phyloP scores from a whole-genome alignment of 2,113 vertebrate species.

The Cavia aperea region DNA sequence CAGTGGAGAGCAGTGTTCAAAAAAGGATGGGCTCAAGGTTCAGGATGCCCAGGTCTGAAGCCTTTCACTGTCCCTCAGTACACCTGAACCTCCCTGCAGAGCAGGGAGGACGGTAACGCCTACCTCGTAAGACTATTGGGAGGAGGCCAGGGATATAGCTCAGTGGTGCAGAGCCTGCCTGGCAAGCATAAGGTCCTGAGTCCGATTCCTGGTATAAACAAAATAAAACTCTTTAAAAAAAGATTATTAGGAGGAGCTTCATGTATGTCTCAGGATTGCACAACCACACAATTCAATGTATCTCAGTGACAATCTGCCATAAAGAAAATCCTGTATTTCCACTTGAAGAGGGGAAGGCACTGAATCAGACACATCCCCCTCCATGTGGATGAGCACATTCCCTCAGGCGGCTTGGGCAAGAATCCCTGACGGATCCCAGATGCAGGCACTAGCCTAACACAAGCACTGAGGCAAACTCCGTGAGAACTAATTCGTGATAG shows the following conservation, averaged over 20 bases:
- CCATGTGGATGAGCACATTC: not conserved
- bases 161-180: not conserved
- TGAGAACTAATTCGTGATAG: rapidly evolving
- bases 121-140: not conserved
- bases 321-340: not conserved
- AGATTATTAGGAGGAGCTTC: not conserved
- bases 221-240: too few species aligned
- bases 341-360: not conserved
- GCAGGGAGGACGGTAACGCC: not conserved
- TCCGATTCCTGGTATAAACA: too few species aligned
- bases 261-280: not conserved
- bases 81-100: not conserved
- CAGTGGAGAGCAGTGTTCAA: not conserved
- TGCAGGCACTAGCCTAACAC: not conserved
- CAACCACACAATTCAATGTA: not conserved
- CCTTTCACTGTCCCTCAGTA: not conserved
- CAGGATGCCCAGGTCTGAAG: not conserved
- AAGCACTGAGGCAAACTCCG: not conserved
- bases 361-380: not conserved
- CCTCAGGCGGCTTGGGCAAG: not conserved
- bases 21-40: too few species aligned
- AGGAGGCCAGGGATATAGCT: not conserved
- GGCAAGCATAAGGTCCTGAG: too few species aligned
- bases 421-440: not conserved
- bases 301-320: not conserved